A percentile compares a stretch with the other conserved stretches of the same genome.
These are phyloP conservation scores for Temnothorax rugatulus DNA, from an alignment of 2,888 invertebrate species.

Conservation along the genomic window DNA sequence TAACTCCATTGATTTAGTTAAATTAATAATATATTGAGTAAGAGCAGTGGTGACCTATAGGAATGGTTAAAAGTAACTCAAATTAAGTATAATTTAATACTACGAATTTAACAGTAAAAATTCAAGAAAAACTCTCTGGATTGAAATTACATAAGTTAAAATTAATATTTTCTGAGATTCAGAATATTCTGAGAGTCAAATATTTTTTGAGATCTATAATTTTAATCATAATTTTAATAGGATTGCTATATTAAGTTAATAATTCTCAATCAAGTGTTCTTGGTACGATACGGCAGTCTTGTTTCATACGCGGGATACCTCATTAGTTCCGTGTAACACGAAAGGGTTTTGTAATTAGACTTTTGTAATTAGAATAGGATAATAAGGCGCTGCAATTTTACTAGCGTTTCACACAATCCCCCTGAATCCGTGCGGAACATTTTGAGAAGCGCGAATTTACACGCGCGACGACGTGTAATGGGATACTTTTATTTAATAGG, in stretches of 20 bases:
- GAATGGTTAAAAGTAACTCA: too few relatives aligned
- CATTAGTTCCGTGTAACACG: background rate
- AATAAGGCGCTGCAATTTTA: conserved; percentile 23
- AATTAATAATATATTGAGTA: too few relatives aligned
- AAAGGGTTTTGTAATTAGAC: conserved; percentile 24
- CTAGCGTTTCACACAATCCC: conserved; percentile 15
- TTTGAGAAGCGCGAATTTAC: conserved; percentile 28
- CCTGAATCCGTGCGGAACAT: conserved; percentile 16
- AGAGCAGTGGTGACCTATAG: too few relatives aligned
- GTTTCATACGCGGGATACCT: background rate
- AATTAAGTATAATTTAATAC: too few relatives aligned
- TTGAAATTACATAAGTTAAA: background rate
- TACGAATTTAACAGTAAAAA: background rate
- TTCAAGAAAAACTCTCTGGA: background rate
- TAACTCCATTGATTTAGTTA: too few relatives aligned
- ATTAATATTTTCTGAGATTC: too few relatives aligned
- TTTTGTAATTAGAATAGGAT: conserved; percentile 27
- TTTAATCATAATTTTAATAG: background rate
- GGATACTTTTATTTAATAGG: conserved; percentile 4
- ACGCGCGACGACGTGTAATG: conserved; percentile 17
- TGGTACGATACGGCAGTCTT: background rate
- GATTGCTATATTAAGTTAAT: background rate
- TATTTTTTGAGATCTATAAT: background rate
- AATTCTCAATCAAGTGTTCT: background rate
- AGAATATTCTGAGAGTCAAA: too few relatives aligned